A percentile compares a stretch with the other conserved stretches of the same genome.
phyloP scores from a whole-genome alignment of 2,113 vertebrate species.

The Mola mola region DNA sequence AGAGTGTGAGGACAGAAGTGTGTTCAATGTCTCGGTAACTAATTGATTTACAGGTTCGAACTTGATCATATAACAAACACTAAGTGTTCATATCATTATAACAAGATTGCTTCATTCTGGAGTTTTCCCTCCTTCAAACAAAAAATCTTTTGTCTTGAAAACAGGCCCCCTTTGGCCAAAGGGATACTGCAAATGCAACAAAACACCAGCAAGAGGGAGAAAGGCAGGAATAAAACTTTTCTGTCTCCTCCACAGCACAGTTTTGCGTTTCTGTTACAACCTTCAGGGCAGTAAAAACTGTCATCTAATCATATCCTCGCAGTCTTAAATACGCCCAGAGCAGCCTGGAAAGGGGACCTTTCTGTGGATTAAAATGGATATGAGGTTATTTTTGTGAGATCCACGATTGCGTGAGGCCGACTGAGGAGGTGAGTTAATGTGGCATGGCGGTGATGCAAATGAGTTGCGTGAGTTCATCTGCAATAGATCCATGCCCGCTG shows the following conservation, averaged over 20 bases:
- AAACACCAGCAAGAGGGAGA: conserved; percentile 48
- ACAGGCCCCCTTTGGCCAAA: conserved; percentile 33
- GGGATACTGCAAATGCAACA: conserved; percentile 52
- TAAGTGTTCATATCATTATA: neutral
- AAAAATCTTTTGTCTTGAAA: conserved; percentile 29
- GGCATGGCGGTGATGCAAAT: conserved; percentile 52
- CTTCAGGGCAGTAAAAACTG: conserved; percentile 78
- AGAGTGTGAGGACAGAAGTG: neutral
- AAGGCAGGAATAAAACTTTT: conserved; percentile 65
- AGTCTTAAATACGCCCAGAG: conserved; percentile 81
- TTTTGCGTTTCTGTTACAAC: conserved; percentile 81
- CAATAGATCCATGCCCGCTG: conserved; percentile 19
- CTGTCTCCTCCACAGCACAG: conserved; percentile 62
- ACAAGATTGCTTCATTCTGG: neutral
- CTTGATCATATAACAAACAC: neutral
- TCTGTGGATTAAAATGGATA: conserved; percentile 79
- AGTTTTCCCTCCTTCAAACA: neutral
- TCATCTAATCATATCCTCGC: conserved; percentile 80
- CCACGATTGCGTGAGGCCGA: conserved; percentile 69
- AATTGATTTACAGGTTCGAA: neutral
- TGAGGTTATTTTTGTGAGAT: conserved; percentile 79
- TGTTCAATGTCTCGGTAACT: neutral
- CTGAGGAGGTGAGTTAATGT: conserved; percentile 71
- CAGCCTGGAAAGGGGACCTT: conserved; percentile 75
- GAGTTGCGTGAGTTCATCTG: conserved; percentile 34